Conservation (phyloP, 2,113 vertebrate genomes). For the Archilochus colubris region DNA sequence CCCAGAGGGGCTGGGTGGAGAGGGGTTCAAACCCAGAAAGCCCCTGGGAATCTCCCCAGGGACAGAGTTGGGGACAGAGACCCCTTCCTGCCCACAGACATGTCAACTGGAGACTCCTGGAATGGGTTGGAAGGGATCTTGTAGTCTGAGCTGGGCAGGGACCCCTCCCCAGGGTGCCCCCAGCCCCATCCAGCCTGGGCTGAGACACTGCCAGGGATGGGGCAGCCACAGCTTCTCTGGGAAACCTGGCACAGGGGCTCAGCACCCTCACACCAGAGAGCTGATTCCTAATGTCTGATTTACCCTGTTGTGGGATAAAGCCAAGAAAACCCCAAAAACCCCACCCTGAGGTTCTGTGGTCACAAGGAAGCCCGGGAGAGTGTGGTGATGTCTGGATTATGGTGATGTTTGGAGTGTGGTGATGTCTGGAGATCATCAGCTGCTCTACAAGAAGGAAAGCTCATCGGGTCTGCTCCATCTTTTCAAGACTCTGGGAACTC, state of each 20-base stretch:
- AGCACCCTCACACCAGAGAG: too few relatives aligned
- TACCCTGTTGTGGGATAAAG: not conserved
- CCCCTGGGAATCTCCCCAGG: rapidly evolving
- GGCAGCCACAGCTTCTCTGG: too few relatives aligned
- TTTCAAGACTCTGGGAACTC: not conserved
- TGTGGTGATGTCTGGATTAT: too few relatives aligned
- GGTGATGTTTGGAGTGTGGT: too few relatives aligned
- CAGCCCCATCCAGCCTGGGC: too few relatives aligned
- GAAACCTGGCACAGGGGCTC: too few relatives aligned
- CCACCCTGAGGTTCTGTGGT: not conserved
- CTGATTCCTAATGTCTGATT: too few relatives aligned
- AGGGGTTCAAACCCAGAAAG: not conserved
- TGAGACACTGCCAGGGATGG: too few relatives aligned
- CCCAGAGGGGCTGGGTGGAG: rapidly evolving
- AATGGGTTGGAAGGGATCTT: too few relatives aligned
- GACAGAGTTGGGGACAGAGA: not conserved
- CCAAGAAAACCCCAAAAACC: not conserved
- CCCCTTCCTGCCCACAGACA: not conserved
- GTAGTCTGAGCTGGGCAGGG: too few relatives aligned
- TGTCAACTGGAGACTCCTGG: too few relatives aligned
- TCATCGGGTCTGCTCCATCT: not conserved
- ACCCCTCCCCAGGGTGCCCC: too few relatives aligned
- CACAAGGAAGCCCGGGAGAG: not conserved
- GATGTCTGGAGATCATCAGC: not conserved
- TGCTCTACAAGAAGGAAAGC: not conserved